Evolutionary conservation across 2,113 vertebrate genomes (phyloP), one percentile per base, ranked within the genome.

Genomic region (Alosa alosa): DNA sequence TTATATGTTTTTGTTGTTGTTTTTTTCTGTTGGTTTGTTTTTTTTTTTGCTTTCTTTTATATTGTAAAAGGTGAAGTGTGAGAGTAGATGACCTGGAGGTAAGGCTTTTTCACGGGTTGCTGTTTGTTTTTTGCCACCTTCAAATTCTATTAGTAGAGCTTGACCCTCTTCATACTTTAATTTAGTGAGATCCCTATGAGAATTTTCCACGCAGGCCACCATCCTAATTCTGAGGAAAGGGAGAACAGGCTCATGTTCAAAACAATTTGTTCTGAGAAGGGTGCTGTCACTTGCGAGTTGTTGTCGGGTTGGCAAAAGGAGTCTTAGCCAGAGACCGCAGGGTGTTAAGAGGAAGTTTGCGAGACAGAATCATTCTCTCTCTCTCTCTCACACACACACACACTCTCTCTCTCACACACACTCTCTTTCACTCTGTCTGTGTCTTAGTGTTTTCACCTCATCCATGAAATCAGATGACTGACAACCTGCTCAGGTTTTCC

Each of bases 11-110:
- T 44, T 68, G 17, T 20, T 64, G 60, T 64, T 64, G 60, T 64
- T 64, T 64, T 64, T 31, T 46, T 90, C 36, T n/a, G n/a, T n/a
- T n/a, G n/a, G 64, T 72, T 72, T 9, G 11, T 72, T 72, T 72
- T 86, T 91, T 22, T 88, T 31, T 36, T 45, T 75, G 44, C 89
- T 88, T 55, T 87, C 83, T 89, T 91, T 91, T 91, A 85, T 92
- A 88, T 91, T 83, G 64, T 75, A 83, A 49, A 49, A 49, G 84
- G 88, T 88, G 87, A 83, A 83, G 84, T 90, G 85, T 81, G 49
- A 83, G 84, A 31, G 57, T 81, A 84, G 64, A 85, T 68, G 10
- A 47, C 55, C 50, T 36, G 25, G 81, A 39, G 47, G n/a, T 17
- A 52, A 87, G 86, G 78, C 78, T 81, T 87, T 84, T 84, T 72